Conservation (phyloP, 2,888 invertebrate species). For the Andrena praecox region DNA sequence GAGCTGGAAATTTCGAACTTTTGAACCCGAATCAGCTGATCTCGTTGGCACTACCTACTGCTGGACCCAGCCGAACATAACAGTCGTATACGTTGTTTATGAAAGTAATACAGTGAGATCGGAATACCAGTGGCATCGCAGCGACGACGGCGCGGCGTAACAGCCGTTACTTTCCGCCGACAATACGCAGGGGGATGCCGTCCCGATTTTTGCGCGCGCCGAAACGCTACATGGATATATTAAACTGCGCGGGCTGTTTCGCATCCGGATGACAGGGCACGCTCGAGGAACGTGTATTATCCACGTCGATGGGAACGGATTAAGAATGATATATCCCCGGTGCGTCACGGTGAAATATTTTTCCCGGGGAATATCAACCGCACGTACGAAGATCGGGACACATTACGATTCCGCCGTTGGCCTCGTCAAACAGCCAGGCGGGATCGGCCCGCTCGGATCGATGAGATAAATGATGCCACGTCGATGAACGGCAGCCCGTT, state of each 20-base stretch:
- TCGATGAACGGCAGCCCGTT: conserved; percentile 10
- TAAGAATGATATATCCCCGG: conserved; percentile 34
- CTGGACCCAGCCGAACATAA: too few relatives aligned
- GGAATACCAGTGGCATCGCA: too few relatives aligned
- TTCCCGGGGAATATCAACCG: conserved; percentile 13
- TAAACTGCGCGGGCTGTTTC: conserved; percentile 26
- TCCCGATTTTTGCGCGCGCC: neutral
- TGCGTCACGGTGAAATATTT: conserved; percentile 36
- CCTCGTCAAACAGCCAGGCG: conserved; percentile 46
- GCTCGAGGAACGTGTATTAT: conserved; percentile 34
- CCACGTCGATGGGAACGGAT: conserved; percentile 36
- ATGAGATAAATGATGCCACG: conserved; percentile 24
- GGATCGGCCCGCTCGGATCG: conserved; percentile 13
- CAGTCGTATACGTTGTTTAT: too few relatives aligned
- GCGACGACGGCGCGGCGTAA: too few relatives aligned
- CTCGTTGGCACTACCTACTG: too few relatives aligned
- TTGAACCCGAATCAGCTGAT: too few relatives aligned
- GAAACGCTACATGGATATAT: conserved; percentile 20
- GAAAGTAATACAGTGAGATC: too few relatives aligned
- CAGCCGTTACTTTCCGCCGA: neutral
- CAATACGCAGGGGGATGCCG: neutral
- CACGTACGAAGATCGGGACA: conserved; percentile 24
- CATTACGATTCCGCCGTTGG: conserved; percentile 41
- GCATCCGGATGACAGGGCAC: conserved; percentile 23
- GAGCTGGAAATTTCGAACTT: too few relatives aligned